Base-by-base conservation (phyloP, 2,113 vertebrate species). In the Elgaria multicarinata region DNA sequence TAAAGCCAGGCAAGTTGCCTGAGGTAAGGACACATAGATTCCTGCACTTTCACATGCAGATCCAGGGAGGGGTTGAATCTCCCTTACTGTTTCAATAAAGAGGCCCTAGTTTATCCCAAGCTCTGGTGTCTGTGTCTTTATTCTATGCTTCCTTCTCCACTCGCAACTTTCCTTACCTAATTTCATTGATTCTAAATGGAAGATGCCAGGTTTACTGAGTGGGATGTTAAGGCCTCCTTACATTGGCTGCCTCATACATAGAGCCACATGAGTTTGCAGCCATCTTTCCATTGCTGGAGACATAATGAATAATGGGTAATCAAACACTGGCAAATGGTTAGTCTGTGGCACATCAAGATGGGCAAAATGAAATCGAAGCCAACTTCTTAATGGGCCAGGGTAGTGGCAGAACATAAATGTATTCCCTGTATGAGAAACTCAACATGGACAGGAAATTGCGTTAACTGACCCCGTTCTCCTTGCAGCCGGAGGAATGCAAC, bases 321-420 rank as follows among this genome's bases (percentile, higher is more conserved):
- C 46, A 53, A 55, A 89, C 77, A 90, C 55, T 90, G 62, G 58
- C 16, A 84, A 67, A 2, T 22, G 28, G 53, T 31, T 67, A 76
- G 36, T n/a, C 89, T 0, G 0, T n/a, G 93, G 78, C 75, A 75
- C 78, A 81, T 90, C 91, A 86, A 90, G 90, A 90, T 87, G 93
- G 46, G 76, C 79, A 69, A 85, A 85, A 83, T 67, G 72, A 93
- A 94, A 87, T 44, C 77, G 55, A n/a, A 86, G 39, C 58, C 58
- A 90, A 81, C 50, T 75, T 94, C 92, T 93, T 94, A 92, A 94
- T 87, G 84, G 92, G 81, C 87, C 55, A 76, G 89, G 83, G 91
- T 93, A 96, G 86, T 58, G 31, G 67, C 31, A 85, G 62, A 95
- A 87, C 83, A 93, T 62, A 85, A 93, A 87, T 92, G 83, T 76